A percentile compares a stretch with the other conserved stretches of the same genome.
Conservation (phyloP, 2,113 vertebrate species). For the Lipophrys pholis region DNA sequence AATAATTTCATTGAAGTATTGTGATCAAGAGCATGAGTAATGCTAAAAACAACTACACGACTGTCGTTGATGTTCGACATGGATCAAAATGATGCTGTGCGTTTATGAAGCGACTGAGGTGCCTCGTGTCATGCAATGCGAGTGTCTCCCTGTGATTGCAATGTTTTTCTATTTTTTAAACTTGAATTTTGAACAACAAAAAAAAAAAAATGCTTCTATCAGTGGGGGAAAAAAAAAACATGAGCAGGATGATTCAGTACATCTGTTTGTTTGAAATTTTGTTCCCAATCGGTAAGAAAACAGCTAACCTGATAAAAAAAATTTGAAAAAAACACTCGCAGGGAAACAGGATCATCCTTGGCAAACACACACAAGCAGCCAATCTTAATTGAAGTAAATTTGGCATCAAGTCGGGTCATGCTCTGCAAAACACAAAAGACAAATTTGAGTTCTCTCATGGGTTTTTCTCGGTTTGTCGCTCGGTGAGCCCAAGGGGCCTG, state of each 20-base stretch:
- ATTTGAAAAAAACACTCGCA: not conserved
- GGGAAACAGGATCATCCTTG: not conserved
- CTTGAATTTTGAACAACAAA: too few species aligned
- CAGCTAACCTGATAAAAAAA: constrained; percentile 24
- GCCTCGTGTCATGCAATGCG: too few species aligned
- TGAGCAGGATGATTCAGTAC: constrained; percentile 1
- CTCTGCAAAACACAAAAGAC: constrained; percentile 23
- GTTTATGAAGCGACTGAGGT: too few species aligned
- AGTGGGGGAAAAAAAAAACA: not conserved
- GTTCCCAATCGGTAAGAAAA: not conserved
- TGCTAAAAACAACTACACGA: too few species aligned
- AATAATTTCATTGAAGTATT: not conserved
- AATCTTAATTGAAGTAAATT: constrained; percentile 22
- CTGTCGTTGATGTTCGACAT: not conserved
- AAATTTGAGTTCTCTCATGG: constrained; percentile 13
- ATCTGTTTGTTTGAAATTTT: constrained; percentile 16
- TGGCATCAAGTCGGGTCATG: constrained; percentile 9
- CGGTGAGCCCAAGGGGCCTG: constrained; percentile 1
- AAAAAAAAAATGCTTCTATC: too few species aligned
- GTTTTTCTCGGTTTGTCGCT: constrained; percentile 11
- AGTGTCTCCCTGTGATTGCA: too few species aligned
- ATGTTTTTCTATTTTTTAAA: too few species aligned
- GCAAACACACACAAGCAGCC: constrained; percentile 3
- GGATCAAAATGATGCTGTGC: not conserved
- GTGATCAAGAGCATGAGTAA: not conserved